Percentiles rank a stretch among this genome's conserved stretches.
Conservation (phyloP, 2,797 vertebrate species). For the Rhynchonycteris naso region DNA sequence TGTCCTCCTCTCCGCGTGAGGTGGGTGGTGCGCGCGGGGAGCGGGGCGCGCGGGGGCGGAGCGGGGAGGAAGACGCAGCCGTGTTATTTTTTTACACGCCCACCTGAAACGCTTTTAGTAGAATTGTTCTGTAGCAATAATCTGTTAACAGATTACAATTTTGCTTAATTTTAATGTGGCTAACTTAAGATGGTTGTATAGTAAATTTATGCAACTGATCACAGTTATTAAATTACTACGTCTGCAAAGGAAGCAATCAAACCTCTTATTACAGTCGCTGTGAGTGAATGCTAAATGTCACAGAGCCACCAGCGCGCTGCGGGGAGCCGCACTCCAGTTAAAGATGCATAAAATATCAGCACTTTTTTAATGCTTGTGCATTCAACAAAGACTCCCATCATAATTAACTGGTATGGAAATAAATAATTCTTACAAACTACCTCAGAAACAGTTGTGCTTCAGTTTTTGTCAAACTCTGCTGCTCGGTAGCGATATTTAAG, state of each 20-base stretch:
- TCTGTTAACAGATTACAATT: conserved; percentile 93
- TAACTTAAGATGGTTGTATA: conserved; percentile 93
- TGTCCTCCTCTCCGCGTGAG: conserved; percentile 73
- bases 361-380: conserved; percentile 93
- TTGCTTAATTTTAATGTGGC: conserved; percentile 92
- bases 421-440: conserved; percentile 94
- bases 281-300: conserved; percentile 93
- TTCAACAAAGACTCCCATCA: conserved; percentile 93
- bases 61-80: conserved; percentile 66
- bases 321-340: conserved; percentile 90
- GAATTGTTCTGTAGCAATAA: conserved; percentile 89
- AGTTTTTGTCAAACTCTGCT: conserved; percentile 87
- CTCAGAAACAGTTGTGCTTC: conserved; percentile 90
- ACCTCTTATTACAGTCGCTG: conserved; percentile 93
- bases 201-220: conserved; percentile 94
- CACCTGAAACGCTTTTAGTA: conserved; percentile 89
- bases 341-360: conserved; percentile 94
- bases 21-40: conserved; percentile 37
- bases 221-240: conserved; percentile 94
- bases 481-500: conserved; percentile 86
- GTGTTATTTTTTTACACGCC: conserved; percentile 85
- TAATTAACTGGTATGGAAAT: conserved; percentile 93
- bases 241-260: conserved; percentile 94
- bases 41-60: background rate
- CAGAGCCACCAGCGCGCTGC: conserved; percentile 91